Conservation (phyloP, 2,888 invertebrate species). For the Sarcophaga subvicina region DNA sequence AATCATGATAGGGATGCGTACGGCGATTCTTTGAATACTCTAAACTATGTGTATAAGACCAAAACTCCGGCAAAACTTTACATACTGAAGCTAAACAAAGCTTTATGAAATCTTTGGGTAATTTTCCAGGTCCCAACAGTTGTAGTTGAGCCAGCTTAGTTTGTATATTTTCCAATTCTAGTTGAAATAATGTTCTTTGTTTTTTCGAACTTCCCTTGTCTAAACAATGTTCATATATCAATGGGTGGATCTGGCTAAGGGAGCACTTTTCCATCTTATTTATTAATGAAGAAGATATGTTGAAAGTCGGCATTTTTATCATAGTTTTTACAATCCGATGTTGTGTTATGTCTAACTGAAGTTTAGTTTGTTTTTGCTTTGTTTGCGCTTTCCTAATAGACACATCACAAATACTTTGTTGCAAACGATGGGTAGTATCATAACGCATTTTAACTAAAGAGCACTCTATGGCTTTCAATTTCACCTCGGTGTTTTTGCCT, state of each 20-base stretch:
- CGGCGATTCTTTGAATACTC: slow-evolving; percentile 75
- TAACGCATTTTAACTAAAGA: slow-evolving; percentile 76
- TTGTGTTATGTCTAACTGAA: neutral
- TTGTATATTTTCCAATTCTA: slow-evolving; percentile 76
- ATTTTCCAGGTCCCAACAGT: slow-evolving; percentile 50
- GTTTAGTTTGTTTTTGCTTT: neutral
- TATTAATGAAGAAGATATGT: slow-evolving; percentile 50
- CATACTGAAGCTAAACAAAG: slow-evolving; percentile 72
- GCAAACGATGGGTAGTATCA: slow-evolving; percentile 70
- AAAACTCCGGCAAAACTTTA: slow-evolving; percentile 77
- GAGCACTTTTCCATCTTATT: slow-evolving; percentile 35
- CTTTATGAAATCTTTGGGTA: slow-evolving; percentile 46
- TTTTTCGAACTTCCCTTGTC: slow-evolving; percentile 70
- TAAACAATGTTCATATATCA: slow-evolving; percentile 71
- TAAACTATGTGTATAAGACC: slow-evolving; percentile 76
- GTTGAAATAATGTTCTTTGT: slow-evolving; percentile 75
- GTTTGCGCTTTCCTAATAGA: slow-evolving; percentile 40
- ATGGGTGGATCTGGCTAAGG: slow-evolving; percentile 50
- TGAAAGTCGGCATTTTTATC: slow-evolving; percentile 72
- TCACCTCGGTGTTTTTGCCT: slow-evolving; percentile 76
- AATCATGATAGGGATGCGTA: slow-evolving; percentile 74
- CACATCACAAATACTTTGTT: slow-evolving; percentile 69
- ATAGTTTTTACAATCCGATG: slow-evolving; percentile 60
- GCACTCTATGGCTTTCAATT: slow-evolving; percentile 75
- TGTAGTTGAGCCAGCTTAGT: slow-evolving; percentile 75